phyloP scores from a whole-genome alignment of 1,140 invertebrate species.

The Drosophila lacertosa region DNA sequence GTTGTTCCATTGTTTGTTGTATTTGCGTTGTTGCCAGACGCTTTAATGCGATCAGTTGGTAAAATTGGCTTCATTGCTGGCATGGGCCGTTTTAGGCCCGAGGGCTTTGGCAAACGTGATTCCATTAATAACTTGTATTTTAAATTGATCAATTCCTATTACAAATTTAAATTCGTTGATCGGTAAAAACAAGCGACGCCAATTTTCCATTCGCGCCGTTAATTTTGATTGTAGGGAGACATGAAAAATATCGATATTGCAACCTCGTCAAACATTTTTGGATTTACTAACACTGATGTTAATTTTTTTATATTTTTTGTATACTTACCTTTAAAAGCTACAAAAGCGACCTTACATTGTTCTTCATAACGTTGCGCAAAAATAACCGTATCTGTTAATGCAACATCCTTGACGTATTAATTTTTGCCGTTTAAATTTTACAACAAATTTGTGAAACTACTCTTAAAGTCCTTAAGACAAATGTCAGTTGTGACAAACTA shows the following conservation, averaged over 20 bases:
- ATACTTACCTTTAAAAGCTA: too few relatives aligned
- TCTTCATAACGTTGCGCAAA: too few relatives aligned
- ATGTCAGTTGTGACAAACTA: background rate
- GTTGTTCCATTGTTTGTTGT: slow-evolving; percentile 27
- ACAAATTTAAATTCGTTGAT: slow-evolving; percentile 6
- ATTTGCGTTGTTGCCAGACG: slow-evolving; percentile 31
- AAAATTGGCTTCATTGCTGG: slow-evolving; percentile 54
- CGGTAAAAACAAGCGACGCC: slow-evolving; percentile 34
- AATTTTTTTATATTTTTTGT: too few relatives aligned
- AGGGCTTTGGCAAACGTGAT: slow-evolving; percentile 73
- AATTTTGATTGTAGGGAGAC: slow-evolving; percentile 62
- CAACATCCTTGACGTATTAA: too few relatives aligned
- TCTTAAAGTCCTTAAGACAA: background rate
- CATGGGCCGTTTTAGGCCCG: slow-evolving; percentile 53
- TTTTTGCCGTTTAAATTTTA: too few relatives aligned
- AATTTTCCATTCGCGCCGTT: slow-evolving; percentile 59
- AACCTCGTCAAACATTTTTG: background rate
- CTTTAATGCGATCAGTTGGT: slow-evolving; percentile 70
- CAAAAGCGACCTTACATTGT: too few relatives aligned
- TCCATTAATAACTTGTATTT: slow-evolving; percentile 51
- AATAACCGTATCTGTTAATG: too few relatives aligned
- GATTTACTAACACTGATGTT: background rate
- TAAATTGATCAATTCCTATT: background rate
- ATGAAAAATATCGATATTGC: slow-evolving; percentile 3
- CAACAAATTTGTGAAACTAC: too few relatives aligned